Evolutionary conservation across 2,113 vertebrate species (phyloP).

Genomic region (Sinocyclocheilus rhinocerous): DNA sequence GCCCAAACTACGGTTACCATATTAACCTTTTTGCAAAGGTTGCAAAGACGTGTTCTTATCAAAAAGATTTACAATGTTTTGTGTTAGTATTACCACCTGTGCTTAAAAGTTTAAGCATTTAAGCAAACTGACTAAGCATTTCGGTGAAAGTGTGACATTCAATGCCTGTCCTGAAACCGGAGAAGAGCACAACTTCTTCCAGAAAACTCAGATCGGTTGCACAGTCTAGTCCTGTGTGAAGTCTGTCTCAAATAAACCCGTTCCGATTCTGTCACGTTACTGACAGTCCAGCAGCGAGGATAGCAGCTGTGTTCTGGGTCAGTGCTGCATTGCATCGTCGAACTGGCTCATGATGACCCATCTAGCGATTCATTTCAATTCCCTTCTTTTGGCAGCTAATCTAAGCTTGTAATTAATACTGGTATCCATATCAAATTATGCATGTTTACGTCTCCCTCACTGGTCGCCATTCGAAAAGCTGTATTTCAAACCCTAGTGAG

Average conservation of each 20-base stretch:
- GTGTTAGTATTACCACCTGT: conserved; percentile 11
- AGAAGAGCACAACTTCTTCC: conserved; percentile 20
- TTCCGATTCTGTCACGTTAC: conserved; percentile 7
- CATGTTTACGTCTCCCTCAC: not conserved
- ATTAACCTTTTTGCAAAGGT: not conserved
- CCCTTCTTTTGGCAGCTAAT: too few relatives aligned
- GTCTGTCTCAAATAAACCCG: not conserved
- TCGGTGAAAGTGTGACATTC: conserved; percentile 41
- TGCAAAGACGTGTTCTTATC: not conserved
- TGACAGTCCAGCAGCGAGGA: not conserved
- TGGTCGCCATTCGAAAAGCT: not conserved
- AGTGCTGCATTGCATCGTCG: conserved; percentile 28
- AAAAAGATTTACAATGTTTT: not conserved
- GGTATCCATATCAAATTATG: not conserved
- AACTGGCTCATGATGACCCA: not conserved
- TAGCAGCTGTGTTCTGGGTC: conserved; percentile 1
- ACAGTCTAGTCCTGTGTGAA: not conserved
- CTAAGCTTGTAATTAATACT: not conserved
- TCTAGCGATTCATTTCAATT: not conserved
- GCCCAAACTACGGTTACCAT: not conserved
- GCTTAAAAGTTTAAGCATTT: conserved; percentile 27
- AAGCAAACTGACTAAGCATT: conserved; percentile 12
- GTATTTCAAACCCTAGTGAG: not conserved
- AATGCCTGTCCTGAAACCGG: conserved; percentile 29
- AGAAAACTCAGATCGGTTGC: conserved; percentile 24